A percentile compares a stretch with the other conserved stretches of the same genome.
phyloP scores from a whole-genome alignment of 2,888 invertebrate genomes.

The Brachynemurus nebulosus region DNA sequence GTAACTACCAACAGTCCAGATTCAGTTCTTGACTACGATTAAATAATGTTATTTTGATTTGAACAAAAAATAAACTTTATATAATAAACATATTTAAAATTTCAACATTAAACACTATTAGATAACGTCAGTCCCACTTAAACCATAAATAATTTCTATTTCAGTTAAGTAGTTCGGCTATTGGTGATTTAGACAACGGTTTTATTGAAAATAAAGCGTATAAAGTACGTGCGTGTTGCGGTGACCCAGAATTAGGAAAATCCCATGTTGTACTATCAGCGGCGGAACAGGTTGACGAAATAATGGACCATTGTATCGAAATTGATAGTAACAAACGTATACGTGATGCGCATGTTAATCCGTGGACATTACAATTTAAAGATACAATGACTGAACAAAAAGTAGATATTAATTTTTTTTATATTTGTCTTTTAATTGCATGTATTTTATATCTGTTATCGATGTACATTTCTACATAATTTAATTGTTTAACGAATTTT shows the following conservation, averaged over 20 bases:
- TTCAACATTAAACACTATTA: too few species aligned
- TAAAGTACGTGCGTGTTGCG: not conserved
- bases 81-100: too few species aligned
- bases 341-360: slow-evolving; percentile 71
- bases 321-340: slow-evolving; percentile 82
- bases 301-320: slow-evolving; percentile 75
- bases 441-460: not conserved
- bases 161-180: too few species aligned
- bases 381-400: slow-evolving; percentile 66
- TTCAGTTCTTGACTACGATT: too few species aligned
- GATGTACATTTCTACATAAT: not conserved
- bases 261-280: not conserved
- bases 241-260: slow-evolving; percentile 6
- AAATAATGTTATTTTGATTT: too few species aligned
- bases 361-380: slow-evolving; percentile 78
- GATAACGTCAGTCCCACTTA: too few species aligned
- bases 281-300: slow-evolving; percentile 52
- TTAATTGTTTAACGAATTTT: not conserved
- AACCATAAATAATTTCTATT: too few species aligned
- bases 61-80: too few species aligned
- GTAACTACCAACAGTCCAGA: too few species aligned
- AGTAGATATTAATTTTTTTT: slow-evolving; percentile 30
- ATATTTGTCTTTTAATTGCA: too few species aligned
- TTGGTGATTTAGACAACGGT: too few species aligned
- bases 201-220: not conserved